Evolutionary conservation across 1,140 invertebrate species (phyloP), one percentile per base, ranked within the genome.

Genomic region (Eriosoma lanigerum): DNA sequence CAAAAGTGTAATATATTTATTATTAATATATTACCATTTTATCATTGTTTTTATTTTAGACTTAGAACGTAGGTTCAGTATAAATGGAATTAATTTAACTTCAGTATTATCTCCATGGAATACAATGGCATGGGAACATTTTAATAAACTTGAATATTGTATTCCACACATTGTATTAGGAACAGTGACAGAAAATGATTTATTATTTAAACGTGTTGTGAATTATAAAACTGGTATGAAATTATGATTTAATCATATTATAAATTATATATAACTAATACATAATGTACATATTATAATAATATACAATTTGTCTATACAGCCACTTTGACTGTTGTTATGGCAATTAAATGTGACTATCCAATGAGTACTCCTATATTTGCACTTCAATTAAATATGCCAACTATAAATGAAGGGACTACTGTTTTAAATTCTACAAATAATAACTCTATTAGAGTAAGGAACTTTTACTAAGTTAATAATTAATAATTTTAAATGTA

Each of bases 31-130:
- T n/a, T n/a, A n/a, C n/a, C n/a, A n/a, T 72, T n/a, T 21, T 50
- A 50, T 72, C 4, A 56, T 38, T 21, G 9, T 52, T 19, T 24
- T 58, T 54, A 54, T 78, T 78, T 62, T 26, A 78, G 75, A 78
- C 10, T 62, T 78, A 12, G 75, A 78, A 62, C 52, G 75, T 4
- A 78, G 75, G 10, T 78, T 78, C 24, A 60, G 75, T 58, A 48
- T 78, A 62, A 78, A 78, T 48, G 75, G 75, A 60, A 56, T 78
- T 26, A 78, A 78, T 60, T 78, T 78, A 58, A 78, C 75, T 78
- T 78, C 75, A 46, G 75, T 78, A 46, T 60, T 78, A 60, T 78
- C 75, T 1, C 75, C 75, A 17, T 78, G 75, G 75, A 78, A 78
- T 44, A 78, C 75, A 26, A 78, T 78, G 56, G 10, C 75, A 26